Conservation (phyloP, 2,113 vertebrate genomes). For the Pyxicephalus adspersus region DNA sequence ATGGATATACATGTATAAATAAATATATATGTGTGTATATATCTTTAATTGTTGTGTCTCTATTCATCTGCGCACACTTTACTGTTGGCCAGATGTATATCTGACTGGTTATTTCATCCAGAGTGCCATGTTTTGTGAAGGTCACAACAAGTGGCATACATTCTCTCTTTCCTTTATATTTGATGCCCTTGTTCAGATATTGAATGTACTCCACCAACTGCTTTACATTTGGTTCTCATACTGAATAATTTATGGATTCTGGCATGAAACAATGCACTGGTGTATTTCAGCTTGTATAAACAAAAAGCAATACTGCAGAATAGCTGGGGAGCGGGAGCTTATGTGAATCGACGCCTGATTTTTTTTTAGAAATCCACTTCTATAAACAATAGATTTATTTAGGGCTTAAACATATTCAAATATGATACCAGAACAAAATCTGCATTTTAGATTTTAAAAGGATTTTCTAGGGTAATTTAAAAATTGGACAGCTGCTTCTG, state of each 20-base stretch:
- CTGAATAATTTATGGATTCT: constrained; percentile 49
- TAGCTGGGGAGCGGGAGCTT: neutral
- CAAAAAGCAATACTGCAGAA: constrained; percentile 23
- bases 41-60: constrained; percentile 50
- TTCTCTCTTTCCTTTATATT: constrained; percentile 40
- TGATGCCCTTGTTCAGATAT: constrained; percentile 36
- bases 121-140: constrained; percentile 49
- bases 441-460: neutral
- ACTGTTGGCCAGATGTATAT: constrained; percentile 52
- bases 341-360: constrained; percentile 39
- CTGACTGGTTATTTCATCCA: constrained; percentile 16
- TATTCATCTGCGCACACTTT: constrained; percentile 50
- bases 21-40: no score
- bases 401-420: constrained; percentile 10
- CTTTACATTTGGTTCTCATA: constrained; percentile 46
- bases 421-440: neutral
- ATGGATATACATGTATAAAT: no score
- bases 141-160: constrained; percentile 44
- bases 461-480: no score
- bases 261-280: constrained; percentile 46
- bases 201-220: constrained; percentile 39
- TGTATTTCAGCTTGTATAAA: constrained; percentile 53
- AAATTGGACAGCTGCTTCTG: neutral
- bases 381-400: constrained; percentile 2
- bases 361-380: neutral